A percentile compares a stretch with the other conserved stretches of the same genome.
Evolutionary conservation across 2,113 vertebrate species (phyloP).

Genomic region (Poecile atricapillus): DNA sequence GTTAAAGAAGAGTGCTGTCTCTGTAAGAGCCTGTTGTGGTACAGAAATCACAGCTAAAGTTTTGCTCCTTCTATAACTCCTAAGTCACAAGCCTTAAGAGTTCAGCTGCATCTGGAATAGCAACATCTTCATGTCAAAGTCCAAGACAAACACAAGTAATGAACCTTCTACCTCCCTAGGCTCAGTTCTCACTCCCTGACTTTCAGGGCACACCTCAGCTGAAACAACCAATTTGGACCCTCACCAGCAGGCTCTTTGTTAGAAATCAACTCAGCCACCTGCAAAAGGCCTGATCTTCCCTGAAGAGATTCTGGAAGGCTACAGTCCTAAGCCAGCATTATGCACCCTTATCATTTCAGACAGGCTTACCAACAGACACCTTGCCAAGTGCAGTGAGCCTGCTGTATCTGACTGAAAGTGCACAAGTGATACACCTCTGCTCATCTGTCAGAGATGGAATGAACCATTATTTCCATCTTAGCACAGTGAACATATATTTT

Average conservation of each 20-base stretch:
- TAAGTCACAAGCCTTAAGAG: neutral
- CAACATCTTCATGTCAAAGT: neutral
- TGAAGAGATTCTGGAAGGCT: neutral
- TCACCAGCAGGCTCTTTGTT: neutral
- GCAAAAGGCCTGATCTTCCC: neutral
- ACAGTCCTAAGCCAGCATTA: neutral
- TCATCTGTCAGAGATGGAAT: neutral
- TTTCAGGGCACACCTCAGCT: neutral
- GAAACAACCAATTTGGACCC: neutral
- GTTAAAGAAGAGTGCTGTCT: neutral
- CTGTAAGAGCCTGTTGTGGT: neutral
- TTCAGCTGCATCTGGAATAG: neutral
- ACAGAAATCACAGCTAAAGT: neutral
- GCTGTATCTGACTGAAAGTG: neutral
- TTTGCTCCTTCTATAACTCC: neutral
- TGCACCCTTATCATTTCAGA: neutral
- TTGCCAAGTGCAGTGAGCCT: neutral
- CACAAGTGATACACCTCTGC: fast-evolving
- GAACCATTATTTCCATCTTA: neutral
- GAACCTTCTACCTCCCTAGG: neutral
- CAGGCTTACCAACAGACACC: neutral
- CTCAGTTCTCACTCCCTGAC: neutral
- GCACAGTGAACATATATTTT: neutral
- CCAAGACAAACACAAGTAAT: constrained; percentile 34
- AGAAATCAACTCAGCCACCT: neutral